Evolutionary conservation across 2,113 vertebrate species (phyloP).

Genomic region (Ctenomys sociabilis): DNA sequence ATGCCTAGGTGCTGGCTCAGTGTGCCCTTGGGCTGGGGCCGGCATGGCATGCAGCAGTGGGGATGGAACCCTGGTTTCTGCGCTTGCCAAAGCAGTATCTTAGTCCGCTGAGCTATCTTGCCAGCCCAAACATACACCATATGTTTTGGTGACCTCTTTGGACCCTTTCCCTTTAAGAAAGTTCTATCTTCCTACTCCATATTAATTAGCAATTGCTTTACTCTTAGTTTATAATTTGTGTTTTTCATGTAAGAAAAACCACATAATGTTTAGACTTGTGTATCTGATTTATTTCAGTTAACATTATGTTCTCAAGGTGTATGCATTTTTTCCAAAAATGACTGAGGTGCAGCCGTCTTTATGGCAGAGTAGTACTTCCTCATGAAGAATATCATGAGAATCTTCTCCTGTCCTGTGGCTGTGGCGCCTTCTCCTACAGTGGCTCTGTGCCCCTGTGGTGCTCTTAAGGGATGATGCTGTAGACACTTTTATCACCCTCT

Average conservation of each 20-base stretch:
- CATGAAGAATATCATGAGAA: rapidly evolving
- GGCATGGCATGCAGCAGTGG: too few species aligned
- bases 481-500: too few species aligned
- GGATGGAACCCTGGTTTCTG: too few species aligned
- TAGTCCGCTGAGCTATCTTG: too few species aligned
- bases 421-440: not conserved
- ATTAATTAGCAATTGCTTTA: not conserved
- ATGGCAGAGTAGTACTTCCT: not conserved
- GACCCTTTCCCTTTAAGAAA: not conserved
- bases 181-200: not conserved
- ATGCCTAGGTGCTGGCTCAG: too few species aligned
- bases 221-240: not conserved
- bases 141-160: too few species aligned
- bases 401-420: not conserved
- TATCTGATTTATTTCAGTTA: not conserved
- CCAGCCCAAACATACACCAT: too few species aligned
- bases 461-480: too few species aligned
- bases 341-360: not conserved
- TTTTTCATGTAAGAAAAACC: not conserved
- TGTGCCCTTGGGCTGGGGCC: too few species aligned
- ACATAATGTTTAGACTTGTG: not conserved
- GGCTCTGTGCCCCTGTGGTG: not conserved
- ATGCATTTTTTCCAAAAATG: not conserved
- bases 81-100: too few species aligned
- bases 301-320: not conserved